Conservation (phyloP, 2,113 vertebrate genomes). For the Nerophis lumbriciformis region DNA sequence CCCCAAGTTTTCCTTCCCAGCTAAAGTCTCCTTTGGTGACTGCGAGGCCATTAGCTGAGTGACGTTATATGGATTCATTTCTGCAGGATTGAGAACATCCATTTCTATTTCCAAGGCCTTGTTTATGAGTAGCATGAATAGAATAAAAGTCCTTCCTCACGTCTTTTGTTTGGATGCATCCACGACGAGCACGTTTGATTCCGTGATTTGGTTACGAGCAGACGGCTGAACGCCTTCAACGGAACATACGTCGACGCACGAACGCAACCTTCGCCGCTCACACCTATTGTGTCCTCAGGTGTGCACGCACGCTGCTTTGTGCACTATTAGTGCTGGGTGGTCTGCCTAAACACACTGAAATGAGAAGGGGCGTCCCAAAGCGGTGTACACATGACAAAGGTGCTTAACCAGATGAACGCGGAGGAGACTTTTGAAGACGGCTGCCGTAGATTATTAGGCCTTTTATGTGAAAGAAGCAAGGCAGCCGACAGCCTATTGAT, state of each 20-base stretch:
- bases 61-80: neutral
- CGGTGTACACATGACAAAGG: neutral
- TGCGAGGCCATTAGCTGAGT: neutral
- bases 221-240: conserved; percentile 57
- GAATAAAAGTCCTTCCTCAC: conserved; percentile 4
- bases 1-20: no score
- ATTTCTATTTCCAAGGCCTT: neutral
- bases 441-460: no score
- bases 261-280: conserved; percentile 39
- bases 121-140: conserved; percentile 1
- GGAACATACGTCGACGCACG: conserved; percentile 49
- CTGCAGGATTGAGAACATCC: neutral
- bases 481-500: neutral
- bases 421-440: no score
- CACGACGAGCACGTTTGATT: conserved; percentile 30
- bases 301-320: conserved; percentile 59
- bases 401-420: no score
- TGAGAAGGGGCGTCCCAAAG: neutral
- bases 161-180: conserved; percentile 23
- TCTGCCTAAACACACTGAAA: conserved; percentile 49
- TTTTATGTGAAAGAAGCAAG: neutral
- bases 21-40: no score
- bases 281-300: conserved; percentile 54
- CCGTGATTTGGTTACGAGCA: conserved; percentile 33
- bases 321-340: conserved; percentile 76